Evolutionary conservation across 2,888 invertebrate species (phyloP), one percentile per base, ranked within the genome.

Genomic region (Drosophila nigricruria): DNA sequence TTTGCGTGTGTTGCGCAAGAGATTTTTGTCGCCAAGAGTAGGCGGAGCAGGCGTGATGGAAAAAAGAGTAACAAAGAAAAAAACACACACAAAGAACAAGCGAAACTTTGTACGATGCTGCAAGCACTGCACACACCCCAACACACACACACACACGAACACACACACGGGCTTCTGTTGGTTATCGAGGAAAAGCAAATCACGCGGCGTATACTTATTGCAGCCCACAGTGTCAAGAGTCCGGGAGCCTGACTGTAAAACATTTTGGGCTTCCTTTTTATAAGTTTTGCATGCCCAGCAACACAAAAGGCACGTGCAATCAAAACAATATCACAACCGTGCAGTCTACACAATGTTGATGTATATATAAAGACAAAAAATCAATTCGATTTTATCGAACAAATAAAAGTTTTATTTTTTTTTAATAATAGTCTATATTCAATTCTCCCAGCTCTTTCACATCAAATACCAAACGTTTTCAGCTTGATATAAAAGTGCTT

Each of bases 11-110:
- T 84, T 84, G 78, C 88, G 84, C 82, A 85, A 88, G 82, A 88
- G 81, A 80, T 73, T 82, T 79, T 77, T 73, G 83, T 82, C 79
- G 83, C 84, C 84, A 81, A 74, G 73, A 61, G 66, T 57, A 75
- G 74, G 73, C 67, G 60, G 45, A 23, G 27, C 42, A 25, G 66
- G 20, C 49, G 50, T 25, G 23, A 25, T 14, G 43, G 12, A 52
- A 67, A 65, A 60, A 40, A 71, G 32, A 61, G 43, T 40, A 36
- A 63, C 53, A 66, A 52, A 45, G 72, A 60, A 34, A 18, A 27
- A 42, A 2, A 38, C 9, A 38, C 8, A 49, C 27, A 53, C 50
- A 57, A 62, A 64, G 45, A 32, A 66, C 62, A 62, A 71, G 54
- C 43, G 25, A 60, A 74, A 74, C 59, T 68, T 79, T 74, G 50